phyloP scores from a whole-genome alignment of 2,888 invertebrate genomes.

The Platypus cylindrus region DNA sequence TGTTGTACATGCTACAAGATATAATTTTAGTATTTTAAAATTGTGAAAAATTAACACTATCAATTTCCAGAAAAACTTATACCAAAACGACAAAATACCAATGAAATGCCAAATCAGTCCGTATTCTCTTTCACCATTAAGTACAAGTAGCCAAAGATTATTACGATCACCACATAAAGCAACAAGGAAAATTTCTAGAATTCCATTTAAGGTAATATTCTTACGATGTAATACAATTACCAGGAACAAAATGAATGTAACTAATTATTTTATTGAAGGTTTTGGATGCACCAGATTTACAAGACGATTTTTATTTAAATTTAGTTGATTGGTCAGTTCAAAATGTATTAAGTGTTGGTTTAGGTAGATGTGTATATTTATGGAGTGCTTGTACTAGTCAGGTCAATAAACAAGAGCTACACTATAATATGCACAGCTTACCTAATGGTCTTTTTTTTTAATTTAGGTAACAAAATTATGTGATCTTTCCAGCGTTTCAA shows the following conservation, averaged over 20 bases:
- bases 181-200: slow-evolving; percentile 95
- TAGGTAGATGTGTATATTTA: slow-evolving; percentile 94
- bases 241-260: neutral
- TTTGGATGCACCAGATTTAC: slow-evolving; percentile 88
- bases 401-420: no score
- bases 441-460: slow-evolving; percentile 8
- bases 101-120: slow-evolving; percentile 65
- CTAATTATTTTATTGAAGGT: slow-evolving; percentile 36
- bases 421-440: no score
- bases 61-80: slow-evolving; percentile 11
- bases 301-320: slow-evolving; percentile 98
- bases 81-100: slow-evolving; percentile 37
- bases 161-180: slow-evolving; percentile 92
- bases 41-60: no score
- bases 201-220: slow-evolving; percentile 78
- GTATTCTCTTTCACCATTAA: slow-evolving; percentile 90
- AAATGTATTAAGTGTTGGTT: slow-evolving; percentile 94
- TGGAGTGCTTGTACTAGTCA: slow-evolving; percentile 99
- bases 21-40: no score
- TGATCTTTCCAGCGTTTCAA: slow-evolving; percentile 85
- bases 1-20: no score
- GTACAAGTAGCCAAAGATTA: slow-evolving; percentile 88
- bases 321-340: slow-evolving; percentile 99
- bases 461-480: slow-evolving; percentile 78
- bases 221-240: no score